A percentile compares a stretch with the other conserved stretches of the same genome.
These are phyloP conservation scores for Macrosiphum euphorbiae DNA, from an alignment of 2,888 invertebrate species.

Conservation along the genomic window DNA sequence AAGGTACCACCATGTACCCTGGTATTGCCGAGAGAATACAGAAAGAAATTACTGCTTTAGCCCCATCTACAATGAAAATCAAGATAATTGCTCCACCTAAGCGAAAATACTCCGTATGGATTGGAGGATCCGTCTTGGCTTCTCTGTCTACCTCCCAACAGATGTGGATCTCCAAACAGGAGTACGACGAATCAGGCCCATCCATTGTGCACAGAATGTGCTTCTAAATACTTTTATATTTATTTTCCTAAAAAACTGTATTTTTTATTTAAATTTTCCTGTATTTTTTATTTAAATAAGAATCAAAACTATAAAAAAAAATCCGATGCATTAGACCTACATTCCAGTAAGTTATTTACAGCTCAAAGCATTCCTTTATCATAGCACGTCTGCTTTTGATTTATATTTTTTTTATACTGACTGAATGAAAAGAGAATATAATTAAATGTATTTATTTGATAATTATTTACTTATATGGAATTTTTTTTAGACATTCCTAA, in stretches of 20 bases:
- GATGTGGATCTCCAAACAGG: constrained; percentile 98
- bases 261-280: constrained; percentile 63
- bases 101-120: constrained; percentile 98
- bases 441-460: constrained; percentile 65
- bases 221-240: constrained; percentile 76
- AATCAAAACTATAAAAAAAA: constrained; percentile 62
- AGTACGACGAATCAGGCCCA: constrained; percentile 96
- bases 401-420: constrained; percentile 64
- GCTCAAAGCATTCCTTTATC: constrained; percentile 64
- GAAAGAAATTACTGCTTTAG: constrained; percentile 93
- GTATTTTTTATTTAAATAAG: constrained; percentile 58
- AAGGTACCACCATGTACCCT: constrained; percentile 95
- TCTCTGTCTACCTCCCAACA: constrained; percentile 91
- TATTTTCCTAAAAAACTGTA: constrained; percentile 63
- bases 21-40: constrained; percentile 98
- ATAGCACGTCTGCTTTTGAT: constrained; percentile 63
- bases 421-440: constrained; percentile 64
- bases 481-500: constrained; percentile 63
- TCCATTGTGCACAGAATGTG: constrained; percentile 97
- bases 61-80: constrained; percentile 77
- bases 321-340: constrained; percentile 62
- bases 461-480: constrained; percentile 63
- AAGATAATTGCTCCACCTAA: constrained; percentile 91
- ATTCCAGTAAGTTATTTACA: constrained; percentile 64
- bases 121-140: constrained; percentile 96